These are phyloP conservation scores for Monopterus albus DNA, from an alignment of 2,113 vertebrate species.

Conservation along the genomic window DNA sequence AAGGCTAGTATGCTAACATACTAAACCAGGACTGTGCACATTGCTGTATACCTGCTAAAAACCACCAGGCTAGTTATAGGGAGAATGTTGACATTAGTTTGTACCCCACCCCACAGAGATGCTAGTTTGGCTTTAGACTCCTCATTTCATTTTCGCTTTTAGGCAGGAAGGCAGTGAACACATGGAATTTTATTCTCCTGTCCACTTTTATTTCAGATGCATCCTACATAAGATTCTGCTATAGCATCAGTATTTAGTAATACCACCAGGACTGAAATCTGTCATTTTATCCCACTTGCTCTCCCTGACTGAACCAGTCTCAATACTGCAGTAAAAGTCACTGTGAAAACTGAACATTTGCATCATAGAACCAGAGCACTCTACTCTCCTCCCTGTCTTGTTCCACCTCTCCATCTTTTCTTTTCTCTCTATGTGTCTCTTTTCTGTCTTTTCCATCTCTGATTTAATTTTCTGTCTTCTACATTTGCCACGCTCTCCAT, in stretches of 20 bases:
- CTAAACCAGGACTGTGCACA: too few relatives aligned
- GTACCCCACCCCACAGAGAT: too few relatives aligned
- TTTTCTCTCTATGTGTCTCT: slow-evolving; percentile 15
- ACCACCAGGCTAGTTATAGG: too few relatives aligned
- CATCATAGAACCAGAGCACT: slow-evolving; percentile 68
- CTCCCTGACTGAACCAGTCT: slow-evolving; percentile 47
- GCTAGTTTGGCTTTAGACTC: too few relatives aligned
- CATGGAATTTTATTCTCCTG: too few relatives aligned
- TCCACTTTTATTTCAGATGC: too few relatives aligned
- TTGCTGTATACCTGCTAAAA: too few relatives aligned
- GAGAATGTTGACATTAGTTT: too few relatives aligned
- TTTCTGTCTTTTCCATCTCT: slow-evolving; percentile 44
- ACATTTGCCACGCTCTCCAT: background rate
- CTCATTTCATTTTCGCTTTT: background rate
- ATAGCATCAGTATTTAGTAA: slow-evolving; percentile 39
- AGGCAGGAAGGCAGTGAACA: background rate
- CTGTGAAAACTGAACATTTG: slow-evolving; percentile 65
- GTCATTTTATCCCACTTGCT: slow-evolving; percentile 41
- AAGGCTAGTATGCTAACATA: background rate
- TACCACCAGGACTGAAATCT: slow-evolving; percentile 37
- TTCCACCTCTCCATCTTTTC: slow-evolving; percentile 30
- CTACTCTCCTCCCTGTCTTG: slow-evolving; percentile 13
- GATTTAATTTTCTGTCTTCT: slow-evolving; percentile 26
- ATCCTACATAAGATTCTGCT: background rate
- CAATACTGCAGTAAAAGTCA: slow-evolving; percentile 70